Conservation (phyloP, 2,797 vertebrate genomes). For the Psittacula derbiana region DNA sequence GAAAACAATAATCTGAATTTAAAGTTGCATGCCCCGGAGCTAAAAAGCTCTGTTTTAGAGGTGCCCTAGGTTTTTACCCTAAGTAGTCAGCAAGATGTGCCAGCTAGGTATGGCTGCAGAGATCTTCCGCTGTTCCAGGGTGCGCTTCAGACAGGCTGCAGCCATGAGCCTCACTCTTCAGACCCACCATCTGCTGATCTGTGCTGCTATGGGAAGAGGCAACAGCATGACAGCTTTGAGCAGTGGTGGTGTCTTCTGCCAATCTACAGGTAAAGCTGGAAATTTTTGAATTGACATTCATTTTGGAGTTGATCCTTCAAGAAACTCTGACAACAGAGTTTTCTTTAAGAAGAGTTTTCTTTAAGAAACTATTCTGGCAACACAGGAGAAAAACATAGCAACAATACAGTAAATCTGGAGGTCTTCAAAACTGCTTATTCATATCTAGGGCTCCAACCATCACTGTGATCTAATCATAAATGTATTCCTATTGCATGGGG, state of each 20-base stretch:
- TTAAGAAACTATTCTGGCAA: neutral
- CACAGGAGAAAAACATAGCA: neutral
- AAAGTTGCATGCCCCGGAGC: neutral
- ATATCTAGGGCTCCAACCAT: neutral
- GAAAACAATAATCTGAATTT: neutral
- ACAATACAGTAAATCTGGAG: neutral
- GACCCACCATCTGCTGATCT: neutral
- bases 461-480: slow-evolving; percentile 5
- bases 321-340: neutral
- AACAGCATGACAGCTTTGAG: neutral
- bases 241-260: neutral
- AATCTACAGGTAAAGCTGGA: neutral
- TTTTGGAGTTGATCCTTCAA: neutral
- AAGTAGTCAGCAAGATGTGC: rapidly evolving
- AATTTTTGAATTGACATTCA: neutral
- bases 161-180: neutral
- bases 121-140: neutral
- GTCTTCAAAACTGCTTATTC: slow-evolving; percentile 3
- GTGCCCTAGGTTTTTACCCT: neutral
- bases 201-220: neutral
- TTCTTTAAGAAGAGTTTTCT: no score
- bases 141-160: neutral
- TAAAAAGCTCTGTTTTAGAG: neutral
- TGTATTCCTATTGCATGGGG: neutral
- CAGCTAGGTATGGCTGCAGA: neutral